Percentiles rank a stretch among this genome's conserved stretches.
Evolutionary conservation across 1,140 invertebrate genomes (phyloP).

Genomic region (Subanguina moxae): DNA sequence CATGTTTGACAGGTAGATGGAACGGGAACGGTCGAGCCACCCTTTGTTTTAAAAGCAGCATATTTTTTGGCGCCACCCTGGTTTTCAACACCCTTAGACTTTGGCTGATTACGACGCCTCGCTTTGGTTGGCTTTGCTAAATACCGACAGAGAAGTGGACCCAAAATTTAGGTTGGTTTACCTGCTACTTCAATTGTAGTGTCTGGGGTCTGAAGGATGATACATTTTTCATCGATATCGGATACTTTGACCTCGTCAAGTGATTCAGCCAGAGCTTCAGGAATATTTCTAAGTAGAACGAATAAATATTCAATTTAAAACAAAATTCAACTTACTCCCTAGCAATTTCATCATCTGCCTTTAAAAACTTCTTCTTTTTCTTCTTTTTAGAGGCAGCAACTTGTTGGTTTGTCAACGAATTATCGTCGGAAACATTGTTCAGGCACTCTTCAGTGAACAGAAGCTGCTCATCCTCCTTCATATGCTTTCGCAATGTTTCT

Average conservation of each 20-base stretch:
- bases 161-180: too few species aligned
- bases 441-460: constrained; percentile 18
- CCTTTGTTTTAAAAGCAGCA: constrained; percentile 13
- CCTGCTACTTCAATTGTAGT: too few species aligned
- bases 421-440: neutral
- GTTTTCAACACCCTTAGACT: neutral
- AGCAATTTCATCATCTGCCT: too few species aligned
- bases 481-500: constrained; percentile 31
- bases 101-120: neutral
- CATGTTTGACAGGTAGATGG: constrained; percentile 23
- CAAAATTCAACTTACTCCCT: too few species aligned
- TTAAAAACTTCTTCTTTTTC: constrained; percentile 13
- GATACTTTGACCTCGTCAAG: constrained; percentile 4
- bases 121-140: too few species aligned
- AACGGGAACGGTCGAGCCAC: constrained; percentile 12
- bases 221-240: neutral
- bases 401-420: constrained; percentile 3
- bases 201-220: too few species aligned
- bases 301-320: too few species aligned
- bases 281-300: neutral
- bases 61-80: constrained; percentile 9
- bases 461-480: constrained; percentile 39
- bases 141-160: too few species aligned
- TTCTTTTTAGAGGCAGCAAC: constrained; percentile 19
- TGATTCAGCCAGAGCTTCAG: neutral